These are phyloP conservation scores for Centropus bengalensis DNA, from an alignment of 2,113 vertebrate genomes.

Conservation along the genomic window DNA sequence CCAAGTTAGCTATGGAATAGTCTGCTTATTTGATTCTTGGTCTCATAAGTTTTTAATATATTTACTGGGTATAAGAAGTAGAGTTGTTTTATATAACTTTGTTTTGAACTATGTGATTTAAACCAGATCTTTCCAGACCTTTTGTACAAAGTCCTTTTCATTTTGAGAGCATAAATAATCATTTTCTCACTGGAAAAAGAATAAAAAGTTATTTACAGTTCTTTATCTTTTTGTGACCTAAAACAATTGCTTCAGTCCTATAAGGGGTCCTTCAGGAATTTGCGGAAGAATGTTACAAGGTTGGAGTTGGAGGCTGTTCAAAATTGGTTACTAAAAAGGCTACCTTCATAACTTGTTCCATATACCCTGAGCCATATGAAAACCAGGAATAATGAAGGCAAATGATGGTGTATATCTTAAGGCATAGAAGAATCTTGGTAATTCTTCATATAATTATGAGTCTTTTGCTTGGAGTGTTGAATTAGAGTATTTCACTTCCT, in stretches of 20 bases:
- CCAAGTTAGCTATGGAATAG: not conserved
- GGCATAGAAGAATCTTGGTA: not conserved
- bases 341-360: constrained; percentile 6
- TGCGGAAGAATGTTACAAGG: not conserved
- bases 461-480: not conserved
- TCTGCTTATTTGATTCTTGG: not conserved
- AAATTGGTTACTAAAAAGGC: not conserved
- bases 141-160: not conserved
- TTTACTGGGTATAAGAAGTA: not conserved
- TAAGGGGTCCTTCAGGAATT: not conserved
- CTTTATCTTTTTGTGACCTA: constrained; percentile 46
- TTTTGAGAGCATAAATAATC: constrained; percentile 14
- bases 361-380: not conserved
- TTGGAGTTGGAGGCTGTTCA: not conserved
- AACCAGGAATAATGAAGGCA: constrained; percentile 21
- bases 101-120: constrained; percentile 52
- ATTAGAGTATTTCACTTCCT: constrained; percentile 46
- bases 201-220: not conserved
- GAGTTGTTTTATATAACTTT: constrained; percentile 16
- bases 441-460: constrained; percentile 20
- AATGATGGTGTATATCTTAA: not conserved
- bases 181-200: constrained; percentile 8
- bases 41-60: constrained; percentile 30
- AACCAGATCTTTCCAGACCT: not conserved
- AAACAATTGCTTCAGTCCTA: constrained; percentile 5